These are phyloP conservation scores for Corythornis leucogaster DNA, from an alignment of 2,797 vertebrate species.

Conservation along the genomic window DNA sequence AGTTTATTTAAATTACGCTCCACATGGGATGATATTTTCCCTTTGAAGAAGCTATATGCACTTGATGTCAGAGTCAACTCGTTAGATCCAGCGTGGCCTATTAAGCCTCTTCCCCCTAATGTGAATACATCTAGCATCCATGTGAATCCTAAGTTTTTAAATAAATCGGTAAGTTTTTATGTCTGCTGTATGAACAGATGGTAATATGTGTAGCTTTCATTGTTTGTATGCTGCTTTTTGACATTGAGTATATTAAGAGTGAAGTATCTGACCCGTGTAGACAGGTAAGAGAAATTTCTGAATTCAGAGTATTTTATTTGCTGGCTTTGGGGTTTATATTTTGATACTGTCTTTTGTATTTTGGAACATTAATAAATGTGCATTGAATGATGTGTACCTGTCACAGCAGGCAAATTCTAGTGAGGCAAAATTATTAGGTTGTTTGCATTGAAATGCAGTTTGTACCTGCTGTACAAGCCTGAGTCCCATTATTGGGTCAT, in stretches of 20 bases:
- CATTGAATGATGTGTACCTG: neutral
- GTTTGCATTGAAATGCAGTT: neutral
- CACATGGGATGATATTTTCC: slow-evolving; percentile 98
- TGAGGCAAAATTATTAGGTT: neutral
- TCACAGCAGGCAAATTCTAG: neutral
- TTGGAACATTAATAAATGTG: neutral
- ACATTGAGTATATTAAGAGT: neutral
- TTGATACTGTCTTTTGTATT: neutral
- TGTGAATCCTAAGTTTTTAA: slow-evolving; percentile 98
- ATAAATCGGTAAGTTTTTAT: slow-evolving; percentile 89
- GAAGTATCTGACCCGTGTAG: neutral
- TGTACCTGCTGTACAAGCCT: neutral
- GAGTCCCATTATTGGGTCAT: neutral
- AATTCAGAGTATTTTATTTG: neutral
- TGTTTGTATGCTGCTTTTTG: slow-evolving; percentile 32
- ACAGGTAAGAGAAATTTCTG: slow-evolving; percentile 15
- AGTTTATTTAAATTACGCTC: slow-evolving; percentile 99
- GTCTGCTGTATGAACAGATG: slow-evolving; percentile 41
- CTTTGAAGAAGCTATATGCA: slow-evolving; percentile 94
- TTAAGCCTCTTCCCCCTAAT: slow-evolving; percentile 94
- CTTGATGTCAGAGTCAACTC: slow-evolving; percentile 95
- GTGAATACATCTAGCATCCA: slow-evolving; percentile 97
- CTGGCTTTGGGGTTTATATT: neutral
- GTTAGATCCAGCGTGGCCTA: slow-evolving; percentile 97
- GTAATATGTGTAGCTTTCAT: neutral